These are phyloP conservation scores for Myodes glareolus DNA, from an alignment of 2,113 vertebrate genomes.

Conservation along the genomic window DNA sequence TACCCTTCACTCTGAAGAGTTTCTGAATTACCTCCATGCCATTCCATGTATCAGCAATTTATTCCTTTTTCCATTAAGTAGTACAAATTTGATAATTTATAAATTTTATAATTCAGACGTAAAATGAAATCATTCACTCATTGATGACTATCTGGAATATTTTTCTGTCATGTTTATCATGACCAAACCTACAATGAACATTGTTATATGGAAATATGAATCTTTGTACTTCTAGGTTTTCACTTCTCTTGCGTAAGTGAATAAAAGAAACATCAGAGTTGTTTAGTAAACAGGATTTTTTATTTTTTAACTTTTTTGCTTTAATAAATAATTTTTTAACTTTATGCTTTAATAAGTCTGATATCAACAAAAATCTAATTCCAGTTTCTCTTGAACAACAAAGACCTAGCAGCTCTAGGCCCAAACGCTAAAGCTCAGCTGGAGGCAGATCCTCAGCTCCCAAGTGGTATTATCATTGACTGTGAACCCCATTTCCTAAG, in stretches of 20 bases:
- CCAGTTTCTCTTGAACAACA: neutral
- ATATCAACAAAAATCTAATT: neutral
- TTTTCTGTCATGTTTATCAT: neutral
- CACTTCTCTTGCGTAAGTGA: neutral
- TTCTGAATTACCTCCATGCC: neutral
- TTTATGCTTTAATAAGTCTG: neutral
- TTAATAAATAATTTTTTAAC: neutral
- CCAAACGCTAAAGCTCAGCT: neutral
- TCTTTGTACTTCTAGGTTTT: neutral
- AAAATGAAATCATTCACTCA: neutral
- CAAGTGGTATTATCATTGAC: neutral
- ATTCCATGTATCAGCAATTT: neutral
- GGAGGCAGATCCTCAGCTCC: too few species aligned
- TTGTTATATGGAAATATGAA: neutral
- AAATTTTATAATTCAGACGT: neutral
- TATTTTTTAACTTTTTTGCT: neutral
- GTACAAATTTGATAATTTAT: neutral
- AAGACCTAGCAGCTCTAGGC: neutral
- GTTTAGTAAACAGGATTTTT: neutral
- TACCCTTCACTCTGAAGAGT: neutral
- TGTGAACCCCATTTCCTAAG: rapidly evolving
- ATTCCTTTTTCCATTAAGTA: neutral
- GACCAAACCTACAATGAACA: neutral
- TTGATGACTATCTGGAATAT: neutral
- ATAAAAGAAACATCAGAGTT: neutral